phyloP scores from a whole-genome alignment of 1,140 invertebrate species.

The Panagrolaimus sp. region DNA sequence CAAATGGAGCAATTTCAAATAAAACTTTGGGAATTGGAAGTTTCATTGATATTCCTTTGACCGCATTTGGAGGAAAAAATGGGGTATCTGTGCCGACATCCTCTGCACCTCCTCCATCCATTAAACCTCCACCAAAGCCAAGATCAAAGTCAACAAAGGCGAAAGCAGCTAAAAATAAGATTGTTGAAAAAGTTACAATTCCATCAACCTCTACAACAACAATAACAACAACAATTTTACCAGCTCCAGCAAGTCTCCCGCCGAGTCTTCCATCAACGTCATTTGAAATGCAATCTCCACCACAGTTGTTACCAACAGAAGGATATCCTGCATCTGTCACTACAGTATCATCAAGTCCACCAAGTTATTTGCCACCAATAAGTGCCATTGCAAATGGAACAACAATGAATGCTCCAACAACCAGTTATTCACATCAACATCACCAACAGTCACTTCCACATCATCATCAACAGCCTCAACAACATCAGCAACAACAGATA shows the following conservation, averaged over 20 bases:
- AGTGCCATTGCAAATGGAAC: not conserved
- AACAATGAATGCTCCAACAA: not conserved
- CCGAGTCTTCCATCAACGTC: too few species aligned
- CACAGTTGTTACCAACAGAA: not conserved
- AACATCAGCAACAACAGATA: constrained; percentile 6
- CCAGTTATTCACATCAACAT: not conserved
- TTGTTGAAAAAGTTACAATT: too few species aligned
- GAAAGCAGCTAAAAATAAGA: too few species aligned
- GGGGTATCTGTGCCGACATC: too few species aligned
- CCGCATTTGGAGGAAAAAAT: not conserved
- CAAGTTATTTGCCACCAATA: not conserved
- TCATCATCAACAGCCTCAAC: not conserved
- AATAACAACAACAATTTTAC: not conserved
- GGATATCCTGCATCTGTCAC: not conserved
- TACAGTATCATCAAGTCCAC: too few species aligned
- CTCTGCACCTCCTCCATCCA: too few species aligned
- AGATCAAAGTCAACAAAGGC: too few species aligned
- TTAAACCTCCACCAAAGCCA: too few species aligned
- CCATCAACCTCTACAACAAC: not conserved
- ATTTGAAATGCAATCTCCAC: too few species aligned
- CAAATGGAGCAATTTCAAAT: too few species aligned
- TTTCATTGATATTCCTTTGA: not conserved
- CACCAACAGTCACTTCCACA: not conserved
- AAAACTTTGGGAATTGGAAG: not conserved
- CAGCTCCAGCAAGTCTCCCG: too few species aligned